Base-by-base conservation (phyloP, 2,888 invertebrate species). In the Protophormia terraenovae region DNA sequence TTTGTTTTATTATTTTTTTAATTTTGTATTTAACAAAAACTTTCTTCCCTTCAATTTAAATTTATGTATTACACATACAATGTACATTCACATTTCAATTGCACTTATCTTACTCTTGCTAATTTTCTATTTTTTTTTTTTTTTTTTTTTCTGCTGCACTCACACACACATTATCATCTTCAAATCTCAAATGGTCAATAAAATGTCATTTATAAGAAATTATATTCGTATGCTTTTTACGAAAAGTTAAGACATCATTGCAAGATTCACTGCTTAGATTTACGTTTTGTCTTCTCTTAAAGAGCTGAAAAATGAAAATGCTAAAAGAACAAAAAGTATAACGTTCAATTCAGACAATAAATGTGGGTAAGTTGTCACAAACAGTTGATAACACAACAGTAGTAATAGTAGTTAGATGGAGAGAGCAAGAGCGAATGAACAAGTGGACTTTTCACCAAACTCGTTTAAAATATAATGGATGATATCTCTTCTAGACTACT, bases 171-270 rank as follows among this genome's bases (percentile, higher is more conserved):
- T 22, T 50, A 24, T 10, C 41, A 64, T 55, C n/a, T 72, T 67
- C 72, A 87, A 87, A 86, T 87, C 86, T 87, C 87, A 87, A 88
- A 87, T 87, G 87, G 86, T 88, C 88, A 87, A 87, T 88, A 88
- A 87, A 87, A 82, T 84, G 86, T 87, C 84, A 87, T 86, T 82
- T 87, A 82, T 47, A 60, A 71, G 82, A 82, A 87, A 88, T 86
- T 87, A 81, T 86, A 82, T 81, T 82, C 77, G 60, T 58, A 38
- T 32, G n/a, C 4, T 41, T n/a, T 80, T 71, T 47, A 66, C 77
- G 67, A 75, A 69, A 83, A 87, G 83, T 77, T 72, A 81, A 84
- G 80, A 79, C 85, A 47, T 78, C 82, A 64, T 47, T 73, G 55
- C 60, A 62, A 29, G 60, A 77, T 27, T 83, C 55, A 35, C 32